These are phyloP conservation scores for Aegithalos caudatus DNA, from an alignment of 2,113 vertebrate genomes.

Conservation along the genomic window DNA sequence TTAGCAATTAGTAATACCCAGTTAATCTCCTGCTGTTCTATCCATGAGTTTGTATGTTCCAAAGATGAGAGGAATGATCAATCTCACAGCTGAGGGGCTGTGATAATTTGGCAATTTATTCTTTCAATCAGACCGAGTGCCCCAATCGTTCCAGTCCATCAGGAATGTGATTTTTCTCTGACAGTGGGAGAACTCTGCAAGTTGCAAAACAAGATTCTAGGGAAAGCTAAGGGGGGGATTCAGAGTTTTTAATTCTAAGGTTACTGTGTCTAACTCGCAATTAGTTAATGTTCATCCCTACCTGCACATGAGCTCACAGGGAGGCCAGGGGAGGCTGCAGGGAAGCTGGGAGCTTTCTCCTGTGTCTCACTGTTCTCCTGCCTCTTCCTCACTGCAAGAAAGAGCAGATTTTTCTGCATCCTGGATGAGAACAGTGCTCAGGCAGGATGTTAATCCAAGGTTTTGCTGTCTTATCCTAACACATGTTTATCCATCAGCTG, in stretches of 20 bases:
- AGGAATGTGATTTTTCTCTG: background rate
- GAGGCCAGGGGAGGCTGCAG: rapidly evolving
- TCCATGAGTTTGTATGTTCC: background rate
- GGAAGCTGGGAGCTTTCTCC: background rate
- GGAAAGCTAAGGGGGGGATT: background rate
- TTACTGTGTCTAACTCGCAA: background rate
- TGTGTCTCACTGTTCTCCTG: background rate
- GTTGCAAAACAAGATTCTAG: background rate
- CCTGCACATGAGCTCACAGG: background rate
- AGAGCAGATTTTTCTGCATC: background rate
- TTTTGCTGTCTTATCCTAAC: background rate
- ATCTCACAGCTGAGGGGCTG: background rate
- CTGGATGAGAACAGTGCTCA: background rate
- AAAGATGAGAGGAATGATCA: background rate
- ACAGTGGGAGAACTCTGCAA: background rate
- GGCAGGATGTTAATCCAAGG: background rate
- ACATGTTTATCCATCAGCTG: rapidly evolving
- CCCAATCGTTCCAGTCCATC: rapidly evolving
- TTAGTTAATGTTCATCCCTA: too few relatives aligned
- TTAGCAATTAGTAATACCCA: conserved; percentile 40
- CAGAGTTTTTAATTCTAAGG: background rate
- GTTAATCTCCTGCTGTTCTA: conserved; percentile 47
- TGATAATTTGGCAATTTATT: background rate
- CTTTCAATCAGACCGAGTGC: rapidly evolving
- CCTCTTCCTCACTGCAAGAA: background rate